Evolutionary conservation across 30 jellyfish, hydroid and myxozoan genomes (phyloP), one percentile per base, ranked within the genome.

Genomic region (Aurelia sp.): DNA sequence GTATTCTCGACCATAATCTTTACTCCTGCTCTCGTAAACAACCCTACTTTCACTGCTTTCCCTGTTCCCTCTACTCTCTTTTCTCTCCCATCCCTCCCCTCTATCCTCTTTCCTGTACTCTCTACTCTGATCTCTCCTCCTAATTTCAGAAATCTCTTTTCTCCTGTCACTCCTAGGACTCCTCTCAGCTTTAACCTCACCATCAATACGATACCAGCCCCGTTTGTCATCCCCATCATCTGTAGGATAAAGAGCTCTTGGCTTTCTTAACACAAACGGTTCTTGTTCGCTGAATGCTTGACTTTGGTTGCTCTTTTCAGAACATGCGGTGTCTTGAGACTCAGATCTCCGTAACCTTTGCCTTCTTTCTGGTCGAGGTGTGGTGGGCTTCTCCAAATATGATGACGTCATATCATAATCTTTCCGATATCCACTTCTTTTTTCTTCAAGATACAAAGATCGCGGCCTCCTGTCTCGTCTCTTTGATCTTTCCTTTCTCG

Each of bases 231-330:
- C 83, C 47, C 82, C 91, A 53, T 87, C 91, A 48, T 87, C 96
- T 3, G 76, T 48, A 8, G 88, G 90, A 74, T 87, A 87, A n/a
- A 13, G 13, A 16, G 91, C 86, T 40, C 81, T 76, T 52, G 96
- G 96, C 50, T 78, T 78, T 31, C 96, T 55, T 85, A 78, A 57
- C n/a, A 68, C 70, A 52, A 47, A 68, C 11, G 71, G 15, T 10
- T 74, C 83, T 31, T 62, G 66, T 40, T 68, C 81, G 57, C 35
- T 57, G 12, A 51, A 21, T 16, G 81, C 55, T 23, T 44, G 60
- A 51, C 84, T 53, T 7, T 64, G 18, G 51, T 31, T 21, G 7
- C 72, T 58, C 41, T 74, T 70, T 73, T 82, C 85, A 21, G 84
- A 68, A 82, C 15, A 47, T 41, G 58, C 85, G 19, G 91, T 59